Conservation (phyloP, 1,140 invertebrate genomes). For the Lanistes nyassanus region DNA sequence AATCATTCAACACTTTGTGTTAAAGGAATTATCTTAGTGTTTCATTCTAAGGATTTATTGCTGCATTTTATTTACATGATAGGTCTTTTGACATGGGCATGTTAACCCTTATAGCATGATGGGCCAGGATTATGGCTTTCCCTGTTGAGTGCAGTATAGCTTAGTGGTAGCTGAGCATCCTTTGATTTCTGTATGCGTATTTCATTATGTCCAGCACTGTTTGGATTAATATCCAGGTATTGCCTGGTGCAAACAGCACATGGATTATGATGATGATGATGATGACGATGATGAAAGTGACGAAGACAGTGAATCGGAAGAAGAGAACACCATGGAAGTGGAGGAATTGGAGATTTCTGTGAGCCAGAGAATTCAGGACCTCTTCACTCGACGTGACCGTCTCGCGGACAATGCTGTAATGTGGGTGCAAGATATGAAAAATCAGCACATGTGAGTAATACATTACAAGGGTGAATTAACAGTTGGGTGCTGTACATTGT, state of each 20-base stretch:
- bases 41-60: too few species aligned
- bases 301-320: neutral
- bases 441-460: neutral
- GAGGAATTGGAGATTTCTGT: neutral
- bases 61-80: neutral
- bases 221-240: neutral
- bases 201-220: neutral
- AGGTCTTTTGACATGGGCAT: neutral
- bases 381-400: neutral
- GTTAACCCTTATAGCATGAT: neutral
- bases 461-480: neutral
- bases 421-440: neutral
- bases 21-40: too few species aligned
- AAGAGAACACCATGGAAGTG: neutral
- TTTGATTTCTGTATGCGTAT: neutral
- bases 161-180: neutral
- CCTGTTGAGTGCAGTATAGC: neutral
- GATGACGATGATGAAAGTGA: neutral
- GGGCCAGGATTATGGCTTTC: neutral
- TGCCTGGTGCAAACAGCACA: neutral
- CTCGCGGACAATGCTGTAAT: slow-evolving; percentile 3
- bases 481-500: too few species aligned
- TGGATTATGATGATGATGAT: slow-evolving; percentile 5
- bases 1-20: too few species aligned
- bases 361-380: neutral